Percentiles rank a stretch among this genome's conserved stretches.
Conservation (phyloP, 2,888 invertebrate genomes). For the Gortyna flavago region DNA sequence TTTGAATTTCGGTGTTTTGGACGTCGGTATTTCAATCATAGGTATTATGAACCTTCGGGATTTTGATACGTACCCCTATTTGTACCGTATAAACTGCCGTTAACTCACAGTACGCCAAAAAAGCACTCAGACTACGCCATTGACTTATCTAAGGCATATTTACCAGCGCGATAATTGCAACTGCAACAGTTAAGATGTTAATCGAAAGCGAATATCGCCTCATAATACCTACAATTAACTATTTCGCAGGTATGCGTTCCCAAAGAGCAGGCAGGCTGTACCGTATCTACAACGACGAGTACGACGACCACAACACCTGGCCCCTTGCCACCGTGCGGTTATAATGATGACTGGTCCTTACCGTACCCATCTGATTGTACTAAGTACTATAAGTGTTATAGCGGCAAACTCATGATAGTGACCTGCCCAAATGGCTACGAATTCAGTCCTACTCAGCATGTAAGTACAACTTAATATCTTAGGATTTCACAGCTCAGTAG, state of each 20-base stretch:
- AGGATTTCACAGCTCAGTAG: no score
- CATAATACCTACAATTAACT: no score
- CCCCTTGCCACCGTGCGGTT: not conserved
- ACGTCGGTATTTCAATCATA: no score
- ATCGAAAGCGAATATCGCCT: no score
- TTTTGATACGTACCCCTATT: no score
- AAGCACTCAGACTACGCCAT: not conserved
- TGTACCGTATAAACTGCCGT: not conserved
- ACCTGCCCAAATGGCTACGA: not conserved
- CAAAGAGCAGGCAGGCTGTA: not conserved
- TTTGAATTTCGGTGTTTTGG: no score
- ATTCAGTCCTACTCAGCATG: slow-evolving; percentile 19
- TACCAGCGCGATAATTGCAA: not conserved
- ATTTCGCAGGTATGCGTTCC: not conserved
- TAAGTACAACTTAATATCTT: not conserved
- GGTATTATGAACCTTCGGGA: no score
- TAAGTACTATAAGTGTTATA: slow-evolving; percentile 11
- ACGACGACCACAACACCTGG: not conserved
- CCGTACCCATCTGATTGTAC: slow-evolving; percentile 2
- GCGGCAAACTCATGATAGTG: not conserved
- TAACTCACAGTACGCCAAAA: not conserved
- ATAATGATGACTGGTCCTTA: not conserved
- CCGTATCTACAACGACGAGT: not conserved
- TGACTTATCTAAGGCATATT: not conserved
- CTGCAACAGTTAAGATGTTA: no score